Base-by-base conservation (phyloP, 2,797 vertebrate species). In the Danio choprae region DNA sequence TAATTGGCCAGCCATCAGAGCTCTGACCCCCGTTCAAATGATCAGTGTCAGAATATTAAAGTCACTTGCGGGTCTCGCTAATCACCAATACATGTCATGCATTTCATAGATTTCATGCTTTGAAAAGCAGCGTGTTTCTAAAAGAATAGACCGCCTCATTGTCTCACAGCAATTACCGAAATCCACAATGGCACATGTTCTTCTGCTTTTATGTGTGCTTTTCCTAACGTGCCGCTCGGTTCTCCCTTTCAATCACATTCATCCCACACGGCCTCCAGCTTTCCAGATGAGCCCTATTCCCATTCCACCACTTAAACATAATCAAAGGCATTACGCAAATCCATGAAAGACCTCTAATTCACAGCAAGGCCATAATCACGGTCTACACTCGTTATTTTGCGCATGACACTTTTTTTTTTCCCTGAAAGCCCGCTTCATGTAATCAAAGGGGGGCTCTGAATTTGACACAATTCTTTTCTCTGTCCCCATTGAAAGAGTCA, bases 61-160 rank as follows among this genome's bases (percentile, higher is more conserved):
- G 60, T 56, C 62, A 73, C 79, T 77, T 58, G 55, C 16, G 69
- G 51, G 63, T 48, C 58, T 46, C 51, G 36, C 50, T 79, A 69
- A 83, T 86, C 48, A 83, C 67, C 71, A 76, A 84, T 81, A 81
- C 79, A 83, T 60, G 68, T 70, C 22, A 65, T 48, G 22, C 46
- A 78, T 81, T 71, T 70, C 44, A 79, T 64, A 76, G 67, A 67
- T 73, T 79, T 84, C 75, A 36, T 55, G 70, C 55, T 72, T 81
- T 81, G 44, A 79, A 83, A 79, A 85, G 44, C 81, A 75, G 58
- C 9, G 53, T 63, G 68, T 51, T 82, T 72, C 70, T 64, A 58
- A 58, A 74, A 58, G 46, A 67, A 63, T 40, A 53, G 22, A 50
- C 65, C 43, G 29, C 38, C 44, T 74, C 29, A 36, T 46, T 64